phyloP scores from a whole-genome alignment of 2,888 invertebrate species.

The Oxytorus armatus region DNA sequence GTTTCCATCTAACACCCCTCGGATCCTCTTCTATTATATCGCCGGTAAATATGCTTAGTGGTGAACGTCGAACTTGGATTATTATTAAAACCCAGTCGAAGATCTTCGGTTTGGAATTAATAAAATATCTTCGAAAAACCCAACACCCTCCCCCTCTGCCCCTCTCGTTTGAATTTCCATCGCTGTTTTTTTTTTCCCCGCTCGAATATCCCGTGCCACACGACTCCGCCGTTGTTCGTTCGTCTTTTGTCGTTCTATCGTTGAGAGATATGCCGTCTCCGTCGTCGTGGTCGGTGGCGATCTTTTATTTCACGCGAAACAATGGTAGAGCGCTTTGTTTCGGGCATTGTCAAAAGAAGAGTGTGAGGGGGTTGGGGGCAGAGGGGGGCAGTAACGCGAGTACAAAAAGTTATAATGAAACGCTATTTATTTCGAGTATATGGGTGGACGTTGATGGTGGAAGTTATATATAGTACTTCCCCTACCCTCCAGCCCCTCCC shows the following conservation, averaged over 20 bases:
- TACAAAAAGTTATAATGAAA: slow-evolving; percentile 83
- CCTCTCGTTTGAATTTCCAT: too few relatives aligned
- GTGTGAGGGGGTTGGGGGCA: slow-evolving; percentile 78
- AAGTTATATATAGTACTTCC: not conserved
- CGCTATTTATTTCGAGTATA: slow-evolving; percentile 83
- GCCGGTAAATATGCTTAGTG: too few relatives aligned
- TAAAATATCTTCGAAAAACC: too few relatives aligned
- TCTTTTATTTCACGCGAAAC: slow-evolving; percentile 83
- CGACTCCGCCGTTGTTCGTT: too few relatives aligned
- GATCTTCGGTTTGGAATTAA: too few relatives aligned
- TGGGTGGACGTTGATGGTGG: slow-evolving; percentile 71
- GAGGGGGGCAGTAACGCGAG: slow-evolving; percentile 77
- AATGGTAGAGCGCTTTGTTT: slow-evolving; percentile 82
- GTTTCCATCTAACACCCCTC: too few relatives aligned
- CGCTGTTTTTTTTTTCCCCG: too few relatives aligned
- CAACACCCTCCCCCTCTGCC: too few relatives aligned
- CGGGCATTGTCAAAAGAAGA: slow-evolving; percentile 81
- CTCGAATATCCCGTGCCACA: too few relatives aligned
- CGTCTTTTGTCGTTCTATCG: slow-evolving; percentile 74
- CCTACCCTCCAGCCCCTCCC: slow-evolving; percentile 48
- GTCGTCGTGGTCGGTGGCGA: slow-evolving; percentile 73
- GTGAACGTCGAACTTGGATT: too few relatives aligned
- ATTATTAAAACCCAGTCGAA: too few relatives aligned
- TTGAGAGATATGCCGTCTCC: slow-evolving; percentile 69
- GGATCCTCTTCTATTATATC: too few relatives aligned